Evolutionary conservation across 2,113 vertebrate genomes (phyloP), one percentile per base, ranked within the genome.

Genomic region (Phalacrocorax aristotelis): DNA sequence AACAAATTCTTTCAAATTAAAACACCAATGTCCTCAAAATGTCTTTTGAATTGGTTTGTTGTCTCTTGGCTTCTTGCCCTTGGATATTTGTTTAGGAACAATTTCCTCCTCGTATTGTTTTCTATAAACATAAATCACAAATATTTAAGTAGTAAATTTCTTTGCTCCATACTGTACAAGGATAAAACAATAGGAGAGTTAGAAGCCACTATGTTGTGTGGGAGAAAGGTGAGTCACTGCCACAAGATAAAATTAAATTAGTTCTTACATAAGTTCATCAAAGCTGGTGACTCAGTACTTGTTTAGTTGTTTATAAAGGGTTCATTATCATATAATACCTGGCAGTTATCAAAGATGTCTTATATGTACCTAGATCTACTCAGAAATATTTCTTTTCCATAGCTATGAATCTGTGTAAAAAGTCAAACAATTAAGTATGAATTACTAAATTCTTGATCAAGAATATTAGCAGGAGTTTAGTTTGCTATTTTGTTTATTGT

Each of bases 201-300:
- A 89, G 69, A 94, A 89, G 22, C 3, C 70, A 68, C 65, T 69
- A 34, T n/a, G 46, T 42, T 92, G n/a, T 75, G 65, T 71, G 62
- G 88, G 91, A 87, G 81, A 86, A 87, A 77, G 48, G 38, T 96
- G 89, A 97, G 83, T 94, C 95, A 96, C 69, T 83, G 30, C 21
- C 55, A 69, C 80, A 18, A 90, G 58, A 86, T 89, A 89, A 92
- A 95, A 68, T 78, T 44, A 80, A 71, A 83, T 74, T 85, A 58
- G 38, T 60, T 91, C 91, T 90, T 95, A 82, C 9, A 72, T 87
- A 95, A 89, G 17, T 83, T 91, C 66, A 75, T 57, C 66, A 75
- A 71, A 93, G 57, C 10, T 86, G 77, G 65, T 95, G 83, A 89
- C 48, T 95, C 90, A 93, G 7, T 95, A 69, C 91, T 92, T 93